These are phyloP conservation scores for Coreoperca whiteheadi DNA, from an alignment of 2,113 vertebrate species.

Conservation along the genomic window DNA sequence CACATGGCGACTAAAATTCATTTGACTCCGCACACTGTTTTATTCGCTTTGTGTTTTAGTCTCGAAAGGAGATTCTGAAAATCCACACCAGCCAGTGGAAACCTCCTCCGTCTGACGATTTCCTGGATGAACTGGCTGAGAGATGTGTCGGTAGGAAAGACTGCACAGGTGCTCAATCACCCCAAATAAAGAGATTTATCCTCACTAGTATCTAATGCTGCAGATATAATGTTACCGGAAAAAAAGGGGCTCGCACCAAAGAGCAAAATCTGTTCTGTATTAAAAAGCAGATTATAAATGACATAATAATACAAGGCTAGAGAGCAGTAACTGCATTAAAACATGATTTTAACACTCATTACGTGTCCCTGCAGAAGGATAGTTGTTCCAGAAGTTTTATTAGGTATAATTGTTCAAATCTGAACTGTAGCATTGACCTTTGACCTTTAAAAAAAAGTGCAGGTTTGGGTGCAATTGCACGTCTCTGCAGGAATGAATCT, in stretches of 20 bases:
- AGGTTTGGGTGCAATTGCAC: not conserved
- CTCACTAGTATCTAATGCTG: not conserved
- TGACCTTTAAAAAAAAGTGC: not conserved
- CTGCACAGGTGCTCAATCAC: not conserved
- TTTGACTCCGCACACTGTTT: not conserved
- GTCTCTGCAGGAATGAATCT: not conserved
- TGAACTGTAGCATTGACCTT: no score
- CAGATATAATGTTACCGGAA: not conserved
- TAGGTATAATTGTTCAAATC: no score
- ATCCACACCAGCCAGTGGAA: slow-evolving; percentile 91
- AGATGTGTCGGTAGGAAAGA: slow-evolving; percentile 86
- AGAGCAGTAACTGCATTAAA: no score
- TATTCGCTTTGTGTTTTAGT: slow-evolving; percentile 73
- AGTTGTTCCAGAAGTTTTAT: no score
- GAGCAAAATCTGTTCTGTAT: no score
- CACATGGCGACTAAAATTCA: not conserved
- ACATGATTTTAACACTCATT: no score
- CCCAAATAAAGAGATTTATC: not conserved
- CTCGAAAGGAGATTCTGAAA: slow-evolving; percentile 91
- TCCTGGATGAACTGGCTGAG: slow-evolving; percentile 91
- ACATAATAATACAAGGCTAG: no score
- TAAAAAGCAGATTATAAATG: no score
- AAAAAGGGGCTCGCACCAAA: no score
- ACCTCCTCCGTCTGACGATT: slow-evolving; percentile 84
- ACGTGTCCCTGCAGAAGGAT: no score